Evolutionary conservation across 1,140 invertebrate species (phyloP).

Genomic region (Dendrolimus punctatus): DNA sequence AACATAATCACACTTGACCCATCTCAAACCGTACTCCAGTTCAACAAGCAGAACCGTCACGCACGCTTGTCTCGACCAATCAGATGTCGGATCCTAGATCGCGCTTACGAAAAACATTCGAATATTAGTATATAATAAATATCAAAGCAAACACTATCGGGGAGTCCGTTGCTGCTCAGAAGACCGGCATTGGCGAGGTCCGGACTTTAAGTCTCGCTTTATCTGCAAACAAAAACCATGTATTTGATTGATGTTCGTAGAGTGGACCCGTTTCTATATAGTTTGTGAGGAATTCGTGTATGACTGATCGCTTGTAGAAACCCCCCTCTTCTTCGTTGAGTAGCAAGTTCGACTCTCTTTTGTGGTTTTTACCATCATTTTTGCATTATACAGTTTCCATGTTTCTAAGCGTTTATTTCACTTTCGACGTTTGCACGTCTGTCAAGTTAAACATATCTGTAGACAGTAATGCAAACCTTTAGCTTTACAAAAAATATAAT

Average conservation of each 20-base stretch:
- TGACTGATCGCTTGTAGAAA: slow-evolving; percentile 33
- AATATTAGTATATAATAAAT: slow-evolving; percentile 22
- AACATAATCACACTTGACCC: background rate
- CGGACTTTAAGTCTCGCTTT: slow-evolving; percentile 59
- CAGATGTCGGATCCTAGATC: slow-evolving; percentile 20
- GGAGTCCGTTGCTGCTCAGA: slow-evolving; percentile 63
- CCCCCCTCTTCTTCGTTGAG: slow-evolving; percentile 54
- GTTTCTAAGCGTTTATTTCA: no score
- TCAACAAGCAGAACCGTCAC: slow-evolving; percentile 21
- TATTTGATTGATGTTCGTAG: slow-evolving; percentile 50
- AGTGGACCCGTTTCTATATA: slow-evolving; percentile 44
- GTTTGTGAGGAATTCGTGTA: slow-evolving; percentile 23
- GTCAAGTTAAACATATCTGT: no score
- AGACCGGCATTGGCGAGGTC: slow-evolving; percentile 59
- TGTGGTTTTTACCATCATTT: slow-evolving; percentile 5
- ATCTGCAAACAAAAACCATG: slow-evolving; percentile 11
- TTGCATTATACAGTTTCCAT: no score
- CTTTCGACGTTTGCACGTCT: no score
- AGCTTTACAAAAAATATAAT: no score
- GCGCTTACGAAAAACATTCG: slow-evolving; percentile 28
- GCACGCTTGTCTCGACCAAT: slow-evolving; percentile 34
- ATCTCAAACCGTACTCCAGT: background rate
- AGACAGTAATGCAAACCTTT: no score
- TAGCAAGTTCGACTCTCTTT: slow-evolving; percentile 65
- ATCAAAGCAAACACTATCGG: slow-evolving; percentile 8